phyloP scores from a whole-genome alignment of 1,140 invertebrate genomes.

The Adoxophyes honmai region DNA sequence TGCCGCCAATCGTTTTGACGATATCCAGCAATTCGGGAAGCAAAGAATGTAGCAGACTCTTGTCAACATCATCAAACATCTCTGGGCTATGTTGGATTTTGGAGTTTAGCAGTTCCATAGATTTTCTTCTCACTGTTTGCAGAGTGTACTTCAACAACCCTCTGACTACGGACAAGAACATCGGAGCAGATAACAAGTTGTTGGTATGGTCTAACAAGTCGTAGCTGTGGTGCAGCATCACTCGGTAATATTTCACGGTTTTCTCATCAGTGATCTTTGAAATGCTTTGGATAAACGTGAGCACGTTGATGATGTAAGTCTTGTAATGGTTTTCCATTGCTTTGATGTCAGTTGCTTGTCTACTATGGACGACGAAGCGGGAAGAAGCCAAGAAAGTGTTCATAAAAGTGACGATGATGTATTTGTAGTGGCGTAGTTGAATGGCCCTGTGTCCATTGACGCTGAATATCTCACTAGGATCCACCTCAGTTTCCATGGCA shows the following conservation, averaged over 20 bases:
- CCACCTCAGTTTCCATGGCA: constrained; percentile 47
- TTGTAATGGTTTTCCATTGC: constrained; percentile 81
- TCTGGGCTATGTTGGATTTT: constrained; percentile 85
- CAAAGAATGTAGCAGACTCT: constrained; percentile 76
- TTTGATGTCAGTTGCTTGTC: constrained; percentile 67
- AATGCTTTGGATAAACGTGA: constrained; percentile 82
- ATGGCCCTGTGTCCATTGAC: constrained; percentile 81
- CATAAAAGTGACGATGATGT: constrained; percentile 84
- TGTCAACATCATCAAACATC: constrained; percentile 76
- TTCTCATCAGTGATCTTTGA: constrained; percentile 79
- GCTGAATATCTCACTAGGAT: constrained; percentile 81
- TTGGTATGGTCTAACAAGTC: constrained; percentile 88
- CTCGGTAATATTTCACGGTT: constrained; percentile 88
- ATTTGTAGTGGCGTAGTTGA: constrained; percentile 90
- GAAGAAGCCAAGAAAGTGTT: constrained; percentile 81
- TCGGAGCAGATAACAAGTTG: constrained; percentile 84
- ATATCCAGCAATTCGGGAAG: constrained; percentile 81
- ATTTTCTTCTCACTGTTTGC: constrained; percentile 84
- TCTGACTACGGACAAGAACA: constrained; percentile 87
- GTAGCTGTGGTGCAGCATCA: constrained; percentile 85
- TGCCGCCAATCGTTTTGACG: constrained; percentile 78
- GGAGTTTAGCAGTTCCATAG: constrained; percentile 89
- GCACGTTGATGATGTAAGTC: constrained; percentile 81
- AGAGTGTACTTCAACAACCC: constrained; percentile 84
- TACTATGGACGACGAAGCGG: constrained; percentile 83